Percentiles rank a stretch among this genome's conserved stretches.
Conservation (phyloP, 2,113 vertebrate genomes). For the Sapajus apella region DNA sequence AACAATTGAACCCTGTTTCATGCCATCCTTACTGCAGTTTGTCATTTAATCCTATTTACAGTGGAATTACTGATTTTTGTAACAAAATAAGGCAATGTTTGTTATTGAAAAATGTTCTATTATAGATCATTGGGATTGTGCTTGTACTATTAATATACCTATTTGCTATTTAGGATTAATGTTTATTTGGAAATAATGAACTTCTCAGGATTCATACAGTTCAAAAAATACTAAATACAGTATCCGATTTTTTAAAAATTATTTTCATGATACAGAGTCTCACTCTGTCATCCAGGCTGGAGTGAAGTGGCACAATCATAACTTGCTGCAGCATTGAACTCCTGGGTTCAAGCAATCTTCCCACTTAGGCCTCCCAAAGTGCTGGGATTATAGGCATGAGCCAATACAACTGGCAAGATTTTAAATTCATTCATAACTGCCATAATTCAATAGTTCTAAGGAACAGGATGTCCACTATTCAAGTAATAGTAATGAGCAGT, state of each 20-base stretch:
- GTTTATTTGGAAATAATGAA: conserved; percentile 43
- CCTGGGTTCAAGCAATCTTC: too few relatives aligned
- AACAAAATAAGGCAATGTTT: not conserved
- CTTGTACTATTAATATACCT: not conserved
- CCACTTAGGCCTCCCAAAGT: too few relatives aligned
- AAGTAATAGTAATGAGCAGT: conserved; percentile 41
- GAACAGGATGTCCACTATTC: not conserved
- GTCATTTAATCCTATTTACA: not conserved
- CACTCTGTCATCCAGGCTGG: too few relatives aligned
- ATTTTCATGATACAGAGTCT: not conserved
- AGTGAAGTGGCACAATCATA: too few relatives aligned
- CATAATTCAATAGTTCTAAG: conserved; percentile 7
- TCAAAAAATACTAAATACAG: not conserved
- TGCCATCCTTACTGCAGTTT: not conserved
- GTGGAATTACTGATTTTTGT: not conserved
- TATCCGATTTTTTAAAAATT: not conserved
- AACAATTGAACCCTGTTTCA: not conserved
- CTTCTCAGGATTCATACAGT: not conserved
- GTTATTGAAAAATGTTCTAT: not conserved
- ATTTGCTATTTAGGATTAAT: not conserved
- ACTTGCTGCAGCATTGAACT: too few relatives aligned
- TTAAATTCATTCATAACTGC: not conserved
- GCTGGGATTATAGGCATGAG: too few relatives aligned
- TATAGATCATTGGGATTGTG: not conserved
- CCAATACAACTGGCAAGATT: too few relatives aligned